Conservation (phyloP, 2,888 invertebrate species). For the Microchrysa polita region DNA sequence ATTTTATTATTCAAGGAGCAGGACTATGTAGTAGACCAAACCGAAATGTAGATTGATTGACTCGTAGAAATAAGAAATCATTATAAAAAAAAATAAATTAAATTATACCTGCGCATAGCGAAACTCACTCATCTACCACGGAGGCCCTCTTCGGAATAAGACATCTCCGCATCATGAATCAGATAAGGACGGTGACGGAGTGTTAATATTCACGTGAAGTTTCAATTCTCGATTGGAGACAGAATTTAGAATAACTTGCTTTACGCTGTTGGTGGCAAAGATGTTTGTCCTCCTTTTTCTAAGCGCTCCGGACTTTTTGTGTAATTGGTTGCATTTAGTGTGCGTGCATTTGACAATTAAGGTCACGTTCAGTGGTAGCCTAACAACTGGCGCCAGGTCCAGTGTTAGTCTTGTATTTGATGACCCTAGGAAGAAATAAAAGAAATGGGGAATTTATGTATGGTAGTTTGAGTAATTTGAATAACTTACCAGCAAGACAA, state of each 20-base stretch:
- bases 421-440: background rate
- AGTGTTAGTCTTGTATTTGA: background rate
- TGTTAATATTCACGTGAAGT: conserved; percentile 15
- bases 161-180: conserved; percentile 4
- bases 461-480: no score
- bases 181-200: background rate
- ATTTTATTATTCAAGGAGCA: conserved; percentile 15
- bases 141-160: background rate
- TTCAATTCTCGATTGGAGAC: background rate
- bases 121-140: background rate
- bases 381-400: background rate
- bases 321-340: background rate
- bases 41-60: conserved; percentile 32
- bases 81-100: no score
- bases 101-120: background rate
- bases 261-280: conserved; percentile 20
- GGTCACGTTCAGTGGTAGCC: conserved; percentile 1
- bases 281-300: conserved; percentile 1
- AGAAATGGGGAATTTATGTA: background rate
- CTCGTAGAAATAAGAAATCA: background rate
- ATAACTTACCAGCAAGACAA: no score
- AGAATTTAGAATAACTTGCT: conserved; percentile 22
- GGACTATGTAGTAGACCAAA: conserved; percentile 20
- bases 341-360: background rate
- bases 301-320: background rate